Percentiles rank a stretch among this genome's conserved stretches.
These are phyloP conservation scores for Araneus ventricosus DNA, from an alignment of 1,140 invertebrate species.

Conservation along the genomic window DNA sequence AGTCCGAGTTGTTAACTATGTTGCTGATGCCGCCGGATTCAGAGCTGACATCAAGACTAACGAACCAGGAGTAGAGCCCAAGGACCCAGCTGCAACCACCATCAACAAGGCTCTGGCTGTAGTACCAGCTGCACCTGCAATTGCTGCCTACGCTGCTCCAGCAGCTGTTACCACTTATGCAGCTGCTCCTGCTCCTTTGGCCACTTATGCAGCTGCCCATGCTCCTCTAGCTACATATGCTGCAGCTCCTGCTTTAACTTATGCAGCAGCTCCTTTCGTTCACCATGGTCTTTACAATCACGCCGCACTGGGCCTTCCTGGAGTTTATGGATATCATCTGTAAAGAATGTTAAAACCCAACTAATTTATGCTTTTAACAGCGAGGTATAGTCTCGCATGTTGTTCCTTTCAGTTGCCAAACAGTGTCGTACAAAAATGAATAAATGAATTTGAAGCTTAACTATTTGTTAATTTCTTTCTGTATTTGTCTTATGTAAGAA, in stretches of 20 bases:
- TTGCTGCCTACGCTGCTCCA: constrained; percentile 44
- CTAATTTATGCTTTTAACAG: background rate
- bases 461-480: too few relatives aligned
- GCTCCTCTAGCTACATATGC: constrained; percentile 8
- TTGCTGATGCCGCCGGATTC: constrained; percentile 78
- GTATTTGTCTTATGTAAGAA: too few relatives aligned
- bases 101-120: constrained; percentile 76
- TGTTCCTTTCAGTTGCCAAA: background rate
- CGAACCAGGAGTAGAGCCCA: constrained; percentile 76
- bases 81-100: constrained; percentile 76
- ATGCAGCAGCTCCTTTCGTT: background rate
- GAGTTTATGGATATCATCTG: constrained; percentile 29
- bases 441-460: background rate
- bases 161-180: constrained; percentile 53
- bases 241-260: background rate
- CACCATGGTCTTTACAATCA: constrained; percentile 35
- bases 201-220: background rate
- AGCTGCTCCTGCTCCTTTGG: background rate
- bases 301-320: background rate
- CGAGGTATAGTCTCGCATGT: background rate
- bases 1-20: constrained; percentile 77
- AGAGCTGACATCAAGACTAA: constrained; percentile 76
- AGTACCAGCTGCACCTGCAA: background rate
- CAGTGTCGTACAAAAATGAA: background rate
- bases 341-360: background rate